A percentile compares a stretch with the other conserved stretches of the same genome.
Conservation (phyloP, 2,797 vertebrate genomes). For the Spea hammondii region DNA sequence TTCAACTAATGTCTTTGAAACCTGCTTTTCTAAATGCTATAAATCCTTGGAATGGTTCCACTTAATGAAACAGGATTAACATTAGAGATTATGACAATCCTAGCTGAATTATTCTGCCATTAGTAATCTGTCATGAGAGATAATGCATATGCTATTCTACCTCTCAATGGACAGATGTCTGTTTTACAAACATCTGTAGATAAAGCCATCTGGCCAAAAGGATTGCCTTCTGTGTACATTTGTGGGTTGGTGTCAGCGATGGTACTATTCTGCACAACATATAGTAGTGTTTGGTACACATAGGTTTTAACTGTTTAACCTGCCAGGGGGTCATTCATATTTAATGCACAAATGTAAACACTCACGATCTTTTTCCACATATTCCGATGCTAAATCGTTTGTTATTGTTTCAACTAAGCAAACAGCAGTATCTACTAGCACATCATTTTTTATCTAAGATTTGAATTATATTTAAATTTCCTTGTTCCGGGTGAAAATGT, state of each 20-base stretch:
- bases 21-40: conserved; percentile 22
- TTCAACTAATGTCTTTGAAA: neutral
- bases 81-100: conserved; percentile 58
- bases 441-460: no score
- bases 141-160: conserved; percentile 56
- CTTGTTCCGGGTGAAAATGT: no score
- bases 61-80: conserved; percentile 58
- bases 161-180: conserved; percentile 43
- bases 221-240: neutral
- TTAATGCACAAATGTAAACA: no score
- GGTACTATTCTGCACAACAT: no score
- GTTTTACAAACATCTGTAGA: conserved; percentile 33
- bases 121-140: conserved; percentile 57
- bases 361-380: no score
- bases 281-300: no score
- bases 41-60: conserved; percentile 43
- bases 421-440: no score
- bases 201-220: conserved; percentile 26
- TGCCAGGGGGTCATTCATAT: no score
- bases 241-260: neutral
- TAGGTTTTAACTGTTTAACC: no score
- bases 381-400: no score
- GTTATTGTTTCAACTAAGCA: no score
- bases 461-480: no score
- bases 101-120: conserved; percentile 61